Percentiles rank a stretch among this genome's conserved stretches.
Conservation (phyloP, 37 sponge, comb jelly and placozoan species). For the Lycopodina hypogea region DNA sequence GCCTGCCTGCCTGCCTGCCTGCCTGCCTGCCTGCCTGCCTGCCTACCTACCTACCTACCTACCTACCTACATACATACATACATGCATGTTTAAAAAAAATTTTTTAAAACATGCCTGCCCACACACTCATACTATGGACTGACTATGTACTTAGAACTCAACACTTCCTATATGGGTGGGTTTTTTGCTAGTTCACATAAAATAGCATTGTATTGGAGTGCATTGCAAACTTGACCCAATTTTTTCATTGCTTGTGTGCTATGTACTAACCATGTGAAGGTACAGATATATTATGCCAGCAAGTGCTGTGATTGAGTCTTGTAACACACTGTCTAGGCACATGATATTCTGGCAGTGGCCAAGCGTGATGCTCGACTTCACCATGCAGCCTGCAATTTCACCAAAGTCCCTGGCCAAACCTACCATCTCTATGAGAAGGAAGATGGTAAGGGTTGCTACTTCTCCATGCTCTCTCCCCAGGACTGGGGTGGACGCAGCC, state of each 20-base stretch:
- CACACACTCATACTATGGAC: no score
- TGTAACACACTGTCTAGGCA: conserved; percentile 44
- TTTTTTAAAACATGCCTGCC: no score
- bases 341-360: conserved; percentile 56
- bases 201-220: no score
- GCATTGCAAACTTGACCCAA: no score
- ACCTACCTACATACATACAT: no score
- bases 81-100: no score
- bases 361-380: conserved; percentile 56
- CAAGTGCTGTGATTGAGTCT: background rate
- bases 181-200: no score
- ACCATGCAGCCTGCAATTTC: conserved; percentile 90
- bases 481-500: conserved; percentile 67
- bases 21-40: no score
- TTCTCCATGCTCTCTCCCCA: conserved; percentile 83
- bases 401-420: conserved; percentile 74
- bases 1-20: no score
- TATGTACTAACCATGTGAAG: background rate
- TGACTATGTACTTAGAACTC: no score
- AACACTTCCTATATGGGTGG: no score
- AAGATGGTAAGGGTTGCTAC: conserved; percentile 39
- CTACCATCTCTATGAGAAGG: conserved; percentile 81
- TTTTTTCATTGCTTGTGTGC: background rate
- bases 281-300: background rate
- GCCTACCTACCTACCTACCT: no score